Conservation (phyloP, 2,113 vertebrate genomes). For the Hemiprocne comata region DNA sequence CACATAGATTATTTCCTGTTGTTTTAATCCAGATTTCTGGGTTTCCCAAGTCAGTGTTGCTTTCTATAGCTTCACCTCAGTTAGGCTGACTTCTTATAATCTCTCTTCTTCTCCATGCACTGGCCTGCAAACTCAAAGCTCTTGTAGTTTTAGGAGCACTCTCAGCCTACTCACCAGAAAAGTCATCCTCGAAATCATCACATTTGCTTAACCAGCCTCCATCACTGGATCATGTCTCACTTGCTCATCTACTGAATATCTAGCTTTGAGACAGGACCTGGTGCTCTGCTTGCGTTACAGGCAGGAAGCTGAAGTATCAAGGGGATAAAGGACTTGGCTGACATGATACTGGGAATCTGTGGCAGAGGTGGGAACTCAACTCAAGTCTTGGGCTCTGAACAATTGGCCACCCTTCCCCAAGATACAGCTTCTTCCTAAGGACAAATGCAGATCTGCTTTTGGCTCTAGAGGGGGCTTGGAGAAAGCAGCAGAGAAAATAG, state of each 20-base stretch:
- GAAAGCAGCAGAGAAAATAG: background rate
- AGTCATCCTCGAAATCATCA: background rate
- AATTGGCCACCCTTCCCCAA: background rate
- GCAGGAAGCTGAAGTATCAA: background rate
- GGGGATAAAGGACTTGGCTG: background rate
- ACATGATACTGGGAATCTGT: background rate
- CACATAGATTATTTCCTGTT: background rate
- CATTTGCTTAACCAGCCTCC: background rate
- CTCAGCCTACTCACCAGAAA: background rate
- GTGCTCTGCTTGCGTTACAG: fast-evolving
- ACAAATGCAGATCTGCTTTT: background rate
- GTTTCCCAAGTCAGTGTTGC: background rate
- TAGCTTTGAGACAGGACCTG: background rate
- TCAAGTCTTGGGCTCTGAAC: background rate
- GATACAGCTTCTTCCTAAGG: background rate
- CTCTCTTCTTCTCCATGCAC: background rate
- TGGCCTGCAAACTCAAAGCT: background rate
- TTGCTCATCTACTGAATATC: background rate
- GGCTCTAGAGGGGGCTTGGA: background rate
- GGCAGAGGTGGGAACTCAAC: background rate
- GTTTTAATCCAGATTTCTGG: background rate
- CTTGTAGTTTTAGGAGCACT: background rate
- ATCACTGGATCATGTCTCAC: background rate
- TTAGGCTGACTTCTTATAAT: background rate
- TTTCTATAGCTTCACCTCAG: background rate